Conservation (phyloP, 2,888 invertebrate species). For the Serripes groenlandicus region DNA sequence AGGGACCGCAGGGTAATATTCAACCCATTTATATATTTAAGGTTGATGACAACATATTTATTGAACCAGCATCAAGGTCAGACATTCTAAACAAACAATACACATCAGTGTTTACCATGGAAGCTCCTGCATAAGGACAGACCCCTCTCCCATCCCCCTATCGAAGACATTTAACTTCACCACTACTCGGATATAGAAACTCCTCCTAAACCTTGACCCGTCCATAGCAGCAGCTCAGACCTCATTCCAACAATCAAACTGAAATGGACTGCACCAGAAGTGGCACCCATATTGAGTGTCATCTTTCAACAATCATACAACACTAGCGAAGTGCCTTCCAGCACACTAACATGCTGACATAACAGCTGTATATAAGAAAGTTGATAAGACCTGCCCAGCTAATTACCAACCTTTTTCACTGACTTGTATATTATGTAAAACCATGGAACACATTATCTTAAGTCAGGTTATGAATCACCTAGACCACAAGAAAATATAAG, state of each 20-base stretch:
- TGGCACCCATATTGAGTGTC: slow-evolving; percentile 31
- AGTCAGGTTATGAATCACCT: slow-evolving; percentile 28
- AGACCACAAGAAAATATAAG: slow-evolving; percentile 17
- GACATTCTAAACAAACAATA: slow-evolving; percentile 40
- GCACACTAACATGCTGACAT: too few relatives aligned
- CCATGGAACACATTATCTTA: slow-evolving; percentile 23
- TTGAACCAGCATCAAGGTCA: slow-evolving; percentile 25
- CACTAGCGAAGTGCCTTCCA: slow-evolving; percentile 35
- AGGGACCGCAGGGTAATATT: too few relatives aligned
- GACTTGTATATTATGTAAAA: slow-evolving; percentile 26
- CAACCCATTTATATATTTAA: too few relatives aligned
- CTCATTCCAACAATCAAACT: slow-evolving; percentile 36
- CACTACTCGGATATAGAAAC: slow-evolving; percentile 26
- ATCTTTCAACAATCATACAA: slow-evolving; percentile 46
- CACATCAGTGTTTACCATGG: slow-evolving; percentile 43
- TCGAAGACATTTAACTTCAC: slow-evolving; percentile 35
- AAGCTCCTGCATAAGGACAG: slow-evolving; percentile 25
- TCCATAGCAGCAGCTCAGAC: slow-evolving; percentile 39
- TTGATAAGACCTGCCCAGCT: slow-evolving; percentile 30
- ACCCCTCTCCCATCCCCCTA: too few relatives aligned
- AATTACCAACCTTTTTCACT: slow-evolving; percentile 39
- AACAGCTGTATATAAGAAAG: slow-evolving; percentile 33
- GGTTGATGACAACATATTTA: not conserved
- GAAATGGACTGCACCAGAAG: slow-evolving; percentile 30
- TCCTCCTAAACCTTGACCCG: slow-evolving; percentile 33